These are phyloP conservation scores for Trematocara macrostoma DNA, from an alignment of 2,113 vertebrate species.

Conservation along the genomic window DNA sequence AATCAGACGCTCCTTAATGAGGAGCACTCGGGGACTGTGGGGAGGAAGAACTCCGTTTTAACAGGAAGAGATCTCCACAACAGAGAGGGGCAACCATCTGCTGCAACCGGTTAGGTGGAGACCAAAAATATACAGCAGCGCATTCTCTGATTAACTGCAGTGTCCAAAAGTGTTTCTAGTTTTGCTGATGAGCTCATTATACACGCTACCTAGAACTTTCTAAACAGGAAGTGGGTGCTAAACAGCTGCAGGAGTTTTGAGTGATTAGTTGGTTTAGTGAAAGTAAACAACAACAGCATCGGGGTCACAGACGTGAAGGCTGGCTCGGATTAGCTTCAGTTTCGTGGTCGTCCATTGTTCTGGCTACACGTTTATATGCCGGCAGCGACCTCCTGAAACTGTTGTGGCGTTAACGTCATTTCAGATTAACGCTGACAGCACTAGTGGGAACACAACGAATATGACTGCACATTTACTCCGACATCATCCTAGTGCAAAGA, in stretches of 20 bases:
- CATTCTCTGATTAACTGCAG: neutral
- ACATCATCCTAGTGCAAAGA: too few relatives aligned
- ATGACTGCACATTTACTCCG: too few relatives aligned
- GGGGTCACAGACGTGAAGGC: neutral
- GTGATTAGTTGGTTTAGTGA: neutral
- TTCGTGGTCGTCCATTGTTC: neutral
- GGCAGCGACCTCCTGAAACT: neutral
- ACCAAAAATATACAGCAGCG: fast-evolving
- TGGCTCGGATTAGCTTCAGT: neutral
- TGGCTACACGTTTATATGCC: neutral
- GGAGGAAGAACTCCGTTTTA: neutral
- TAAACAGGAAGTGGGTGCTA: neutral
- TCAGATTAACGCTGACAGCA: too few relatives aligned
- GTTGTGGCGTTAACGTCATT: too few relatives aligned
- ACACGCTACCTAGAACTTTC: neutral
- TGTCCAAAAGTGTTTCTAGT: neutral
- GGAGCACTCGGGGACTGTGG: neutral
- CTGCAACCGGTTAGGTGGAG: neutral
- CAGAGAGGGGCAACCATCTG: neutral
- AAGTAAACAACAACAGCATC: neutral
- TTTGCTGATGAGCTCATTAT: neutral
- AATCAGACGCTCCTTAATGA: neutral
- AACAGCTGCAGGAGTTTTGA: neutral
- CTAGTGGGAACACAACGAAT: too few relatives aligned
- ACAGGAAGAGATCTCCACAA: neutral